Evolutionary conservation across 2,888 invertebrate genomes (phyloP), one percentile per base, ranked within the genome.

Genomic region (Ethmia dodecea): DNA sequence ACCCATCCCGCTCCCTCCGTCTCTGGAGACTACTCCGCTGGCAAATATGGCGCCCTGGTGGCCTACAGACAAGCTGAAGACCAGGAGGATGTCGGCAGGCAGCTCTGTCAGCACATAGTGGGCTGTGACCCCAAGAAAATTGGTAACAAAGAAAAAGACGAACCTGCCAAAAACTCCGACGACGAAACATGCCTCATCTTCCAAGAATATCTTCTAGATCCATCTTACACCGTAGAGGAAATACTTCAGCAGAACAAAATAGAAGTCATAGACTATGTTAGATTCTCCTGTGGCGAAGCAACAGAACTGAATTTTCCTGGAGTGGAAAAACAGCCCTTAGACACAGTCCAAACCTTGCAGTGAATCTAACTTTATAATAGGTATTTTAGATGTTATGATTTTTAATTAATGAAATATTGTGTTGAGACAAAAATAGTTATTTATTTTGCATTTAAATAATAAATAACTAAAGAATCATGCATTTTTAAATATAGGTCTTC

Each of bases 31-130:
- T 87, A 89, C 31, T 89, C 90, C 13, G 76, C 91, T 10, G 98
- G 98, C 30, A 94, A 93, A 78, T 96, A 96, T 69, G 97, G 95
- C 16, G 93, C 95, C 0, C 62, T 98, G 29, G 83, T 97, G 1
- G 94, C 94, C 13, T 91, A 93, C 60, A 89, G 83, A 63, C 86
- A 78, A 53, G 58, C 57, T 30, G 64, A 51, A 36, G 75, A 60
- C 29, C 55, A 66, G 1, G 75, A 86, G 28, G 77, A 86, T 35
- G 59, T 94, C 6, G 93, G 93, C 11, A 89, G 90, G 49, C 92
- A 94, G 57, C 70, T 98, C 5, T 96, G 97, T 64, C 97, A 98
- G 67, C 98, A 98, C 62, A 91, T 98, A 54, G 95, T 98, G 13
- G 97, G 96, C 16, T 92, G 95, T 89, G 93, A 93, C 53, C 96